Percentiles rank a stretch among this genome's conserved stretches.
phyloP scores from a whole-genome alignment of 2,888 invertebrate species.

The Caenorhabditis afra region DNA sequence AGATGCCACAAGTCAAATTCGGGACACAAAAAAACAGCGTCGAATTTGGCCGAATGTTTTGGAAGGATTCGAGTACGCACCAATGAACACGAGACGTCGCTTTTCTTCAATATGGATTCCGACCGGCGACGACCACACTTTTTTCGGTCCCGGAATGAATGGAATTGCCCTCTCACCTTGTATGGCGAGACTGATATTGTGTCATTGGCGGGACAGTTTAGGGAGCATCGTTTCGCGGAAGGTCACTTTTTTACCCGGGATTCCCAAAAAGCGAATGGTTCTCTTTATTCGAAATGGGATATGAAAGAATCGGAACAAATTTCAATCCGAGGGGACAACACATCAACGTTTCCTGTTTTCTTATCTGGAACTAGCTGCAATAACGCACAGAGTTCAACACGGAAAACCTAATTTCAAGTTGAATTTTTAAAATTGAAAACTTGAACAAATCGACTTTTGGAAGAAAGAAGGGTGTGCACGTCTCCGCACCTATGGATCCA shows the following conservation, averaged over 20 bases:
- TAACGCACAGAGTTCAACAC: too few species aligned
- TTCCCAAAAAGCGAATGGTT: background rate
- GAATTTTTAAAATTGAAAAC: too few species aligned
- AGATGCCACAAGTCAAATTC: background rate
- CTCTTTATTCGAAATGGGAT: background rate
- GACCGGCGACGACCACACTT: constrained; percentile 20
- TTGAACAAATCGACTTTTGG: too few species aligned
- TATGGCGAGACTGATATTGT: constrained; percentile 40
- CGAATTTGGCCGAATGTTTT: constrained; percentile 53
- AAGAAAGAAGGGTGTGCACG: too few species aligned
- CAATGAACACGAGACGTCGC: constrained; percentile 46
- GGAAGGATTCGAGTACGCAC: constrained; percentile 44
- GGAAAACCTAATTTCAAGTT: too few species aligned
- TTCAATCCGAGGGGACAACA: background rate
- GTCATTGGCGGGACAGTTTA: constrained; percentile 19
- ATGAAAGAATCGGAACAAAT: background rate
- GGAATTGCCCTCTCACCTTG: constrained; percentile 12
- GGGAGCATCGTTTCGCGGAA: constrained; percentile 22
- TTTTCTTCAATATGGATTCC: constrained; percentile 24
- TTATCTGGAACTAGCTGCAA: too few species aligned
- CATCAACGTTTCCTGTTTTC: too few species aligned
- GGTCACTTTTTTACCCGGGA: constrained; percentile 4
- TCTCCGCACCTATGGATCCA: too few species aligned
- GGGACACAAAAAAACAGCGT: too few species aligned
- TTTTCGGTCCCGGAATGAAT: constrained; percentile 19